These are phyloP conservation scores for Gymnocheta viridis DNA, from an alignment of 2,888 invertebrate species.

Conservation along the genomic window DNA sequence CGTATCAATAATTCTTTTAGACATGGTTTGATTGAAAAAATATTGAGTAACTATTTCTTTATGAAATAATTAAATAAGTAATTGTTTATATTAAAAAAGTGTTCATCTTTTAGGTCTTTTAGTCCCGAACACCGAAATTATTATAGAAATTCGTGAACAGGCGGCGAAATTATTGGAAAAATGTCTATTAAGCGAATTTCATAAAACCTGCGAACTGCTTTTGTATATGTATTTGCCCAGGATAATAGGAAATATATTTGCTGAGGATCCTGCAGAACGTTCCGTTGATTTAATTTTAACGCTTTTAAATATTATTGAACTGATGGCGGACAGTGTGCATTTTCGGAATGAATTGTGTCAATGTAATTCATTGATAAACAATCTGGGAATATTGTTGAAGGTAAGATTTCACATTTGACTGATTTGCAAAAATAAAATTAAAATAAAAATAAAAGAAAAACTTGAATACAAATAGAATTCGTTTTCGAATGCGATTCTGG, in stretches of 20 bases:
- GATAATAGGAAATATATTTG: constrained; percentile 70
- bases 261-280: constrained; percentile 71
- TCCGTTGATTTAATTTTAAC: constrained; percentile 75
- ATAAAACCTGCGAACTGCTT: constrained; percentile 70
- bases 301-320: constrained; percentile 74
- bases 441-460: not conserved
- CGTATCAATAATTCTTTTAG: constrained; percentile 72
- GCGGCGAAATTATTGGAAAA: constrained; percentile 73
- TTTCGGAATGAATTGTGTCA: constrained; percentile 71
- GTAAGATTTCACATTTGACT: no score
- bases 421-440: no score
- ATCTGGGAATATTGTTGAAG: constrained; percentile 75
- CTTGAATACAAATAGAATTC: constrained; percentile 59
- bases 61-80: not conserved
- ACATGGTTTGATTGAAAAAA: constrained; percentile 61
- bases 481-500: constrained; percentile 73
- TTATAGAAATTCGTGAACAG: constrained; percentile 75
- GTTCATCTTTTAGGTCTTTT: constrained; percentile 68
- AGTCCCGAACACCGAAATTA: constrained; percentile 34
- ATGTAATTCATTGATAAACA: constrained; percentile 64
- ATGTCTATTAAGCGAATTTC: constrained; percentile 72
- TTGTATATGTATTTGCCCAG: constrained; percentile 62
- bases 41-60: constrained; percentile 58
- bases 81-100: not conserved
- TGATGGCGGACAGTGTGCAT: constrained; percentile 75